Conservation (phyloP, 2,113 vertebrate genomes). For the Electrona antarctica region DNA sequence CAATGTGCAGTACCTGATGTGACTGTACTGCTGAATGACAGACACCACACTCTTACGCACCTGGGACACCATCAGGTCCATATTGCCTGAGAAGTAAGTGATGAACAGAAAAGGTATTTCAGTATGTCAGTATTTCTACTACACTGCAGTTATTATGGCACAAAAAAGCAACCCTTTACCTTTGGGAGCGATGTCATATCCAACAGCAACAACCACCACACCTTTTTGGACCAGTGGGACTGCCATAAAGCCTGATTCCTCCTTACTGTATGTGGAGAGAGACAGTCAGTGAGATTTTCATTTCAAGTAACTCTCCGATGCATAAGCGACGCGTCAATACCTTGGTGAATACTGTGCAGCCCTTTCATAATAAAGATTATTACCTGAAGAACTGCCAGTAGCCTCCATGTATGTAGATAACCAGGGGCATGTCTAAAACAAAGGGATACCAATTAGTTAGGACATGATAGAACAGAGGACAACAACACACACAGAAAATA, state of each 20-base stretch:
- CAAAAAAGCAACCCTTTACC: slow-evolving; percentile 69
- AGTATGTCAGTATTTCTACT: background rate
- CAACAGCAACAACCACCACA: slow-evolving; percentile 82
- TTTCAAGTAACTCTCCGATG: no score
- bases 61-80: slow-evolving; percentile 92
- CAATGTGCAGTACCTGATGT: slow-evolving; percentile 76
- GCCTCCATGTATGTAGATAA: slow-evolving; percentile 91
- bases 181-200: slow-evolving; percentile 87
- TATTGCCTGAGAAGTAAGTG: slow-evolving; percentile 76
- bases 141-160: background rate
- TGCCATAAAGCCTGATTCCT: slow-evolving; percentile 88
- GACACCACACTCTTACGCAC: slow-evolving; percentile 83
- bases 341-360: no score
- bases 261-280: slow-evolving; percentile 82
- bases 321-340: no score
- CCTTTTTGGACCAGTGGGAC: slow-evolving; percentile 79
- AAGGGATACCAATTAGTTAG: background rate
- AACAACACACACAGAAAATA: slow-evolving; percentile 2
- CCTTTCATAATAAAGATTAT: no score
- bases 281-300: background rate
- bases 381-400: slow-evolving; percentile 95
- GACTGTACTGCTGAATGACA: slow-evolving; percentile 77
- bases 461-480: no score
- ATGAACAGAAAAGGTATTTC: background rate
- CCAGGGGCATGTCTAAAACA: slow-evolving; percentile 80